Evolutionary conservation across 2,888 invertebrate species (phyloP).

Genomic region (Pristionchus fissidentatus): DNA sequence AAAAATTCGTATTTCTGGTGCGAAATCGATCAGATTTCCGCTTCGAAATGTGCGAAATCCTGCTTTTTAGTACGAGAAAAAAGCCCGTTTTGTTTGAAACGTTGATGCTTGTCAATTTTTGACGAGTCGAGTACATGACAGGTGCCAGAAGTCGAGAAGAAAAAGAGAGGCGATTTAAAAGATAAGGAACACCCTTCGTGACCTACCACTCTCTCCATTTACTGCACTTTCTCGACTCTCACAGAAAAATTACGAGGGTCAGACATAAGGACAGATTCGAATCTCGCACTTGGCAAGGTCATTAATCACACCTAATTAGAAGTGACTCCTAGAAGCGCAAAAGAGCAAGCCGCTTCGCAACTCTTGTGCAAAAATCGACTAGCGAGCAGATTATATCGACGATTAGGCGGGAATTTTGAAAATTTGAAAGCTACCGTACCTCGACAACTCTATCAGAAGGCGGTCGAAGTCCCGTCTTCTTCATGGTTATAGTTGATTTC

Average conservation of each 20-base stretch:
- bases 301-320: background rate
- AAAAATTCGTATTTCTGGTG: background rate
- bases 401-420: slow-evolving; percentile 25
- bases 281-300: slow-evolving; percentile 10
- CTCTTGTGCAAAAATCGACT: slow-evolving; percentile 33
- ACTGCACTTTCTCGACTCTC: background rate
- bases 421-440: slow-evolving; percentile 7
- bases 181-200: background rate
- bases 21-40: background rate
- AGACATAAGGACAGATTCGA: background rate
- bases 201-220: background rate
- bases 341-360: too few relatives aligned
- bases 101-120: background rate
- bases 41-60: background rate
- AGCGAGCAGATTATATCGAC: background rate
- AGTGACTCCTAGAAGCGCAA: background rate
- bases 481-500: background rate
- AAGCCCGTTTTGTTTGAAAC: background rate
- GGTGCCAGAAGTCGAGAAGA: slow-evolving; percentile 5
- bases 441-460: background rate
- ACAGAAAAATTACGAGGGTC: background rate
- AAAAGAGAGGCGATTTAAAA: background rate
- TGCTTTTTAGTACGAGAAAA: background rate
- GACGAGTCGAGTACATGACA: slow-evolving; percentile 30
- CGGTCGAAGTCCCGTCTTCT: slow-evolving; percentile 7